A percentile compares a stretch with the other conserved stretches of the same genome.
These are phyloP conservation scores for Eulacestoma nigropectus DNA, from an alignment of 2,113 vertebrate genomes.

Conservation along the genomic window DNA sequence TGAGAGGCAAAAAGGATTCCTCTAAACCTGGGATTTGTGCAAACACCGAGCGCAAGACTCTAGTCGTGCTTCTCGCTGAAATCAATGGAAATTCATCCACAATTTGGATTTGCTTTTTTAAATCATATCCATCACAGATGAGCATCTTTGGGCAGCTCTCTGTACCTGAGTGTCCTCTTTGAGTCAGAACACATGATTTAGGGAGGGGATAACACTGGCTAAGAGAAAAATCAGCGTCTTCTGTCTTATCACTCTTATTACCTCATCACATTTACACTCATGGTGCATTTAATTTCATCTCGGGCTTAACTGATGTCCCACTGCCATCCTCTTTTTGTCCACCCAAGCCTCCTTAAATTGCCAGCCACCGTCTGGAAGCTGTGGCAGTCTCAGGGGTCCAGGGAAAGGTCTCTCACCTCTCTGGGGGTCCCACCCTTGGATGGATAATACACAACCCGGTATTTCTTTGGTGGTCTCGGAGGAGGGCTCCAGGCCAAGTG, in stretches of 20 bases:
- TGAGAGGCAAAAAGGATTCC: not conserved
- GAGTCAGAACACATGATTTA: not conserved
- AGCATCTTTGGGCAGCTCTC: not conserved
- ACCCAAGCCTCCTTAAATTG: not conserved
- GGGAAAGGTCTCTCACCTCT: constrained; percentile 76
- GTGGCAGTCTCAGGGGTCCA: not conserved
- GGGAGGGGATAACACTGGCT: not conserved
- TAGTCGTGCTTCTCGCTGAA: not conserved
- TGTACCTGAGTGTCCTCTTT: not conserved
- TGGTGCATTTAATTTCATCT: not conserved
- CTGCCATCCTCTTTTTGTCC: not conserved
- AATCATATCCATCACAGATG: not conserved
- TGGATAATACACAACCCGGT: constrained; percentile 83
- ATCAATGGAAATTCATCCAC: not conserved
- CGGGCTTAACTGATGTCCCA: not conserved
- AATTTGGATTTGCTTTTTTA: not conserved
- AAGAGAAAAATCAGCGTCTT: not conserved
- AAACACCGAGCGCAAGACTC: not conserved
- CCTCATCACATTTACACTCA: not conserved
- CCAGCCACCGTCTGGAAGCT: not conserved
- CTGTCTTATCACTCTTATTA: not conserved
- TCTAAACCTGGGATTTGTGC: not conserved
- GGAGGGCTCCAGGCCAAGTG: constrained; percentile 81
- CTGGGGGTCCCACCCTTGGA: constrained; percentile 77
- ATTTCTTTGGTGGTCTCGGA: constrained; percentile 72